Conservation (phyloP, 2,113 vertebrate genomes). For the Engystomops pustulosus region DNA sequence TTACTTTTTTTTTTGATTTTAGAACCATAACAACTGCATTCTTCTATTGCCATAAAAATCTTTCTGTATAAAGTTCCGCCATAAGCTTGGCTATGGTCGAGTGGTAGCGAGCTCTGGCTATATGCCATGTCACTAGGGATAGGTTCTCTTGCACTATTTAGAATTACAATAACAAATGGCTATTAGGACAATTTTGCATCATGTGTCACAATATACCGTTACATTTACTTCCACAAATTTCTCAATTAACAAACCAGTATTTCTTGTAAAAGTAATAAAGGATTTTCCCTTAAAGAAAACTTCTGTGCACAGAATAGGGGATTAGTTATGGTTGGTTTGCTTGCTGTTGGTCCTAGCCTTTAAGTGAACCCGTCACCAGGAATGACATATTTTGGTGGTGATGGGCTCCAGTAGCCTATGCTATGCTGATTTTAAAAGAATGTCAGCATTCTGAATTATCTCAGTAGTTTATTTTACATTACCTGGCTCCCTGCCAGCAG, state of each 20-base stretch:
- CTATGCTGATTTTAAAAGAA: too few relatives aligned
- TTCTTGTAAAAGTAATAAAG: background rate
- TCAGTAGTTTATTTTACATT: too few relatives aligned
- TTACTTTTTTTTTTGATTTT: conserved; percentile 13
- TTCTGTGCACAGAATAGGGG: too few relatives aligned
- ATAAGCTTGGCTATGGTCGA: background rate
- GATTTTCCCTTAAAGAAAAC: background rate
- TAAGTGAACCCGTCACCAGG: too few relatives aligned
- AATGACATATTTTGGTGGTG: too few relatives aligned
- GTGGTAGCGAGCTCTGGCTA: background rate
- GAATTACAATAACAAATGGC: background rate
- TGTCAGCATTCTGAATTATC: too few relatives aligned
- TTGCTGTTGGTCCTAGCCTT: too few relatives aligned
- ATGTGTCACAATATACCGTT: background rate
- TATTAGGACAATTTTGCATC: background rate
- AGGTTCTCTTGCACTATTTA: background rate
- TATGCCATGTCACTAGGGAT: too few relatives aligned
- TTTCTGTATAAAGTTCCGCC: background rate
- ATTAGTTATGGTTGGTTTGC: too few relatives aligned
- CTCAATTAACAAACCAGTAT: background rate
- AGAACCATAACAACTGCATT: too few relatives aligned
- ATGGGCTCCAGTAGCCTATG: too few relatives aligned
- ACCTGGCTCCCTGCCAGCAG: too few relatives aligned
- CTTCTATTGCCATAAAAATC: background rate
- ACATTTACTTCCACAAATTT: conserved; percentile 8